Evolutionary conservation across 2,113 vertebrate species (phyloP).

Genomic region (Tapirus terrestris): DNA sequence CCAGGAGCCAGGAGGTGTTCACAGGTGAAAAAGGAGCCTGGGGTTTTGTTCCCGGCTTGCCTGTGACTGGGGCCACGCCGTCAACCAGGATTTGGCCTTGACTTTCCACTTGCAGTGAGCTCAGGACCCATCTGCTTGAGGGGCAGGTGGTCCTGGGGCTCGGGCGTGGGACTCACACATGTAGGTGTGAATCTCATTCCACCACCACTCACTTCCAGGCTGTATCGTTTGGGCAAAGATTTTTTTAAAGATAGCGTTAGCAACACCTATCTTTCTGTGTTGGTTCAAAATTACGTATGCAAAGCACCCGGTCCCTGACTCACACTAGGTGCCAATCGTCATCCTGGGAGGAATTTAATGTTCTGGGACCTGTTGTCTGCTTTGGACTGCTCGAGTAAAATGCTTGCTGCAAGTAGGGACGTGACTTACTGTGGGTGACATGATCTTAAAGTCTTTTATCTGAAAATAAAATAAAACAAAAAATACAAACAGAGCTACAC

Average conservation of each 20-base stretch:
- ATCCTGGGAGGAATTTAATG: neutral
- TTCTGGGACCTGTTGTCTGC: neutral
- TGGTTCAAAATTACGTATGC: neutral
- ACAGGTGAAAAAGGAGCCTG: neutral
- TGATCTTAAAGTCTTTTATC: neutral
- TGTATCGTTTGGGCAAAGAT: neutral
- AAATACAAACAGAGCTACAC: neutral
- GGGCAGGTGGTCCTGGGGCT: neutral
- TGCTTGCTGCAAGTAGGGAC: neutral
- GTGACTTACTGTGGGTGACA: neutral
- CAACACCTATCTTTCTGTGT: neutral
- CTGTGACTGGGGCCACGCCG: neutral
- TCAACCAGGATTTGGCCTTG: conserved; percentile 11
- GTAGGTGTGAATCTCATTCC: neutral
- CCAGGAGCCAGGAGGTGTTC: neutral
- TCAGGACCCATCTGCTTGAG: neutral
- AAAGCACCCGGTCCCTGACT: neutral
- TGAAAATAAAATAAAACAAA: neutral
- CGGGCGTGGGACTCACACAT: neutral
- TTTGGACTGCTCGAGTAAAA: neutral
- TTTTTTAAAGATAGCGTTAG: neutral
- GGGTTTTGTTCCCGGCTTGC: neutral
- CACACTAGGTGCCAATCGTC: neutral
- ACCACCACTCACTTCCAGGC: neutral
- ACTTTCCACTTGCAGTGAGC: neutral